Evolutionary conservation across 2,113 vertebrate species (phyloP), one percentile per base, ranked within the genome.

Genomic region (Struthio camelus): DNA sequence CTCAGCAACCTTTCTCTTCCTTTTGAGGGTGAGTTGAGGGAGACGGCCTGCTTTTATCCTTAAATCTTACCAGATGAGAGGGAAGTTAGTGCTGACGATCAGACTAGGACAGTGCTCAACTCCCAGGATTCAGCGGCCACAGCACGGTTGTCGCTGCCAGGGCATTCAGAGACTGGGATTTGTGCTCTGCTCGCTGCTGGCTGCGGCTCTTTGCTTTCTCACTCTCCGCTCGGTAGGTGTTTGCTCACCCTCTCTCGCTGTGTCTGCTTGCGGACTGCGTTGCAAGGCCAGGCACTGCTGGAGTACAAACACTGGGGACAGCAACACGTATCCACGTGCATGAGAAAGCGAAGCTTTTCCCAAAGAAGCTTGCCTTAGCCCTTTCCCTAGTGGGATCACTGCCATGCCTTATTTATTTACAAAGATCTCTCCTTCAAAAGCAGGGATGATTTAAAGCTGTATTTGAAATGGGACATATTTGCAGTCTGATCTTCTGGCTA

Each of bases 341-440:
- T 42, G 56, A 93, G 79, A 90, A 96, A 93, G 72, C 25, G 53
- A 73, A 94, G 69, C 56, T 85, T 94, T 87, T 90, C 87, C 89
- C 59, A 87, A 0, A 2, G 5, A n/a, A 1, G 2, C 28, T 30
- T 40, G 36, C 61, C 4, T 2, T 89, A 51, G 73, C 70, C 80
- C 58, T 85, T 93, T 77, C 58, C 85, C 94, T 87, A 89, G 27
- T 94, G 78, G 94, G 89, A 89, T 89, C 84, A 22, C 40, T 87
- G 89, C 93, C 93, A 83, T 88, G 42, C 46, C 59, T 95, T 67
- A 34, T 32, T 77, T 85, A 81, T 54, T 73, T 86, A 69, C 38
- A 93, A 53, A 93, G 17, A 42, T 67, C 27, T n/a, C 28, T 24
- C 34, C 80, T 75, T 90, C 71, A 51, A 48, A 81, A 76, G 69